phyloP scores from a whole-genome alignment of 2,113 vertebrate species.

The Taxidea taxus region DNA sequence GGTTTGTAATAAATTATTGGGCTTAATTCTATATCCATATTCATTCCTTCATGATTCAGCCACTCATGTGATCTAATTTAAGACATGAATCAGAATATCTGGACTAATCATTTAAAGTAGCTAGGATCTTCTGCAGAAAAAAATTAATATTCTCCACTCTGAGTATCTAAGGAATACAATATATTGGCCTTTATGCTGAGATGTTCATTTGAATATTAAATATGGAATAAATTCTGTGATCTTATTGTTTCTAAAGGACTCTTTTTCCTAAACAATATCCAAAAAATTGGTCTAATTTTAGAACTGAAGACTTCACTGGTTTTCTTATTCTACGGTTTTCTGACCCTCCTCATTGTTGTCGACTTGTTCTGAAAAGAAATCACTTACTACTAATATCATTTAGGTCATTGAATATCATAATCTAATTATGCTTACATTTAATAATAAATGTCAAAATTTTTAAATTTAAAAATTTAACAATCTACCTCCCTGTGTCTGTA shows the following conservation, averaged over 20 bases:
- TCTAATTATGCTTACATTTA: background rate
- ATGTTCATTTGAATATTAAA: background rate
- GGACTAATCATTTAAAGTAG: background rate
- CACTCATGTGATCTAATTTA: background rate
- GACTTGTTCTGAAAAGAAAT: background rate
- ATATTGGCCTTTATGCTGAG: background rate
- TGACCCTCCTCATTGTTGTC: background rate
- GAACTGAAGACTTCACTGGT: background rate
- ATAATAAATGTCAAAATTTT: background rate
- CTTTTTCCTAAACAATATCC: background rate
- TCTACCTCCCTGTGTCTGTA: slow-evolving; percentile 31
- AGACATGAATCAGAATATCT: background rate
- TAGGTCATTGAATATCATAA: background rate
- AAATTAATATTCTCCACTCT: background rate
- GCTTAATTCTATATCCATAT: background rate
- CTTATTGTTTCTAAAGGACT: background rate
- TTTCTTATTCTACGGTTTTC: background rate
- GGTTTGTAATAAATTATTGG: background rate
- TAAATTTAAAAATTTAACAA: background rate
- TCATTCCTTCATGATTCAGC: background rate
- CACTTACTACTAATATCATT: background rate
- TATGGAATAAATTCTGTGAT: background rate
- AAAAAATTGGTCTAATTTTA: background rate
- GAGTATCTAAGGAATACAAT: background rate
- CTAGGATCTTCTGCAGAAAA: background rate